These are phyloP conservation scores for Venusia cambrica DNA, from an alignment of 2,888 invertebrate species.

Conservation along the genomic window DNA sequence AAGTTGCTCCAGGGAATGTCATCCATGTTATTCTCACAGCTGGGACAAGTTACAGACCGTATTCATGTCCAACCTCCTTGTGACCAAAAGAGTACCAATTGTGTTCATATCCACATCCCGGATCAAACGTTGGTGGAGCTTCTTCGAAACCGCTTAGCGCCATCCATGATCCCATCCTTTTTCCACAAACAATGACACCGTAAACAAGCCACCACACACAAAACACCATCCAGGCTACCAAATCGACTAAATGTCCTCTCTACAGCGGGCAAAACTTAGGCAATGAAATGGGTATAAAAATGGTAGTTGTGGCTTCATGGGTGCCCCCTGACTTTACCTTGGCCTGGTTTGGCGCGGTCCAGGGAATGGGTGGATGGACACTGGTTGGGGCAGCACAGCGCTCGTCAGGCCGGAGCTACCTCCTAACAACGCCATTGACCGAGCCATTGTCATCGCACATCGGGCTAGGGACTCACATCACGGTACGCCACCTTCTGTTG, in stretches of 20 bases:
- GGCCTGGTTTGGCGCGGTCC: conserved; percentile 39
- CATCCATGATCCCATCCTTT: conserved; percentile 6
- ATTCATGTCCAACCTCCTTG: no score
- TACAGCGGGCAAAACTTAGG: conserved; percentile 42
- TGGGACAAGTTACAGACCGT: no score
- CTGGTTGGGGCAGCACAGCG: conserved; percentile 35
- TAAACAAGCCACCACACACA: conserved; percentile 52
- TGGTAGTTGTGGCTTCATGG: conserved; percentile 65
- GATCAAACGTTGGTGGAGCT: no score
- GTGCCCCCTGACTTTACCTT: conserved; percentile 76
- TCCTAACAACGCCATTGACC: conserved; percentile 75
- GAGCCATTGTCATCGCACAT: conserved; percentile 77
- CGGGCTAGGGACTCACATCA: conserved; percentile 72
- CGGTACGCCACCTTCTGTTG: conserved; percentile 78
- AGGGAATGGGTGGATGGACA: conserved; percentile 27
- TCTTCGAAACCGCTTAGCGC: neutral
- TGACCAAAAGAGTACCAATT: no score
- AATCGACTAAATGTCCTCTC: conserved; percentile 33
- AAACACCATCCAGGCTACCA: conserved; percentile 44
- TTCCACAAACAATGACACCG: conserved; percentile 58
- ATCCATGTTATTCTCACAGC: no score
- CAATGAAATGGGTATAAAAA: conserved; percentile 57
- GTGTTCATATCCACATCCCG: no score
- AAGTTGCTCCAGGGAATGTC: no score
- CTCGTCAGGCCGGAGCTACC: conserved; percentile 46